Conservation (phyloP, 2,888 invertebrate genomes). For the Aphidoletes aphidimyza region DNA sequence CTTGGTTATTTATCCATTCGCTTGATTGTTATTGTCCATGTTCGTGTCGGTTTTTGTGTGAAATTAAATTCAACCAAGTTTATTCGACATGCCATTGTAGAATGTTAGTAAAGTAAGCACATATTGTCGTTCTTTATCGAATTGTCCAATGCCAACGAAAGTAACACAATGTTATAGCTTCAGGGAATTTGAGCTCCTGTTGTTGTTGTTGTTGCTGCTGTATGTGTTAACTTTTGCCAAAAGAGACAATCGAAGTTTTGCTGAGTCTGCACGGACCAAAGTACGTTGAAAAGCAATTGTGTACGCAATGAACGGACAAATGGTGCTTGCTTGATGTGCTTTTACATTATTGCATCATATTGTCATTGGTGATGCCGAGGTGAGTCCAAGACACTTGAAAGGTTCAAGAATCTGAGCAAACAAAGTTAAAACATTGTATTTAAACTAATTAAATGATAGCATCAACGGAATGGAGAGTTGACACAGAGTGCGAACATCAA, state of each 20-base stretch:
- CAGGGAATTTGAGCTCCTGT: background rate
- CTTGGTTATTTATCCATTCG: background rate
- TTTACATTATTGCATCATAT: too few relatives aligned
- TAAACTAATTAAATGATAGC: conserved; percentile 49
- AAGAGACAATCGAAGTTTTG: too few relatives aligned
- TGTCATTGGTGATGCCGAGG: too few relatives aligned
- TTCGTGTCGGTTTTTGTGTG: background rate
- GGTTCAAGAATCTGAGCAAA: background rate
- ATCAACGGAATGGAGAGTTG: background rate
- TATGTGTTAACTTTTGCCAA: too few relatives aligned
- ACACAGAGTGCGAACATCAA: too few relatives aligned
- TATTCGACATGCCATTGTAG: background rate
- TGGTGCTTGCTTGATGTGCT: too few relatives aligned
- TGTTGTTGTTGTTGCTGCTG: background rate
- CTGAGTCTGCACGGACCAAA: too few relatives aligned
- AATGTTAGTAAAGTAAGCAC: conserved; percentile 16
- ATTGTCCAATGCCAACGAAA: background rate
- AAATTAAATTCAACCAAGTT: background rate
- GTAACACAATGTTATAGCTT: background rate
- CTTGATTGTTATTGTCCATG: background rate
- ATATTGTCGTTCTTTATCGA: conserved; percentile 1
- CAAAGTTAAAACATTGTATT: background rate
- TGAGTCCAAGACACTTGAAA: too few relatives aligned
- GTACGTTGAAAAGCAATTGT: too few relatives aligned
- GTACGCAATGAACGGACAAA: too few relatives aligned